phyloP scores from a whole-genome alignment of 2,113 vertebrate species.

The Ciconia stormi region DNA sequence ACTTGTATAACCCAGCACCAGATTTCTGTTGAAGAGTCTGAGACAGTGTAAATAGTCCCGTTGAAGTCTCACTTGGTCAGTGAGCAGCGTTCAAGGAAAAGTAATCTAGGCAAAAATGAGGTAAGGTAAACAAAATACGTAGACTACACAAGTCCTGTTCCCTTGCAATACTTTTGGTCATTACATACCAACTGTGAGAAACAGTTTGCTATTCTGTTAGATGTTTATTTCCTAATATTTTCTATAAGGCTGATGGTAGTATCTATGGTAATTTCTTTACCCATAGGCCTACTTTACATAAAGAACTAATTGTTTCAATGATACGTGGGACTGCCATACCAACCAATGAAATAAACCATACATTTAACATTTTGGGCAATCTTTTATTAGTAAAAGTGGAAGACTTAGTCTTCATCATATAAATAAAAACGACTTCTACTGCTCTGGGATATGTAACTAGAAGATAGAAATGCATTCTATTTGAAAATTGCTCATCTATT shows the following conservation, averaged over 20 bases:
- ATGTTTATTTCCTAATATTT: background rate
- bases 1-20: background rate
- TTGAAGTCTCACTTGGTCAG: background rate
- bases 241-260: background rate
- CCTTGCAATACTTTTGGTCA: background rate
- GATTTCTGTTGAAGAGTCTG: background rate
- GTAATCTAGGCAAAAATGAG: background rate
- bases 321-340: background rate
- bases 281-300: background rate
- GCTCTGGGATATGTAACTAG: background rate
- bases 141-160: background rate
- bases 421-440: background rate
- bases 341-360: background rate
- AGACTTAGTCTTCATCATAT: background rate
- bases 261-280: background rate
- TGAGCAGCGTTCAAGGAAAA: background rate
- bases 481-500: background rate
- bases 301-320: background rate
- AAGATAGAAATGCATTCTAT: background rate
- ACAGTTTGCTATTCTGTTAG: background rate
- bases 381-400: background rate
- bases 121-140: background rate
- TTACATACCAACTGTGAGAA: background rate
- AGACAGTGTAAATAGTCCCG: background rate
- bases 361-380: background rate